Percentiles rank a stretch among this genome's conserved stretches.
phyloP scores from a whole-genome alignment of 2,888 invertebrate genomes.

The Corbicula japonica region DNA sequence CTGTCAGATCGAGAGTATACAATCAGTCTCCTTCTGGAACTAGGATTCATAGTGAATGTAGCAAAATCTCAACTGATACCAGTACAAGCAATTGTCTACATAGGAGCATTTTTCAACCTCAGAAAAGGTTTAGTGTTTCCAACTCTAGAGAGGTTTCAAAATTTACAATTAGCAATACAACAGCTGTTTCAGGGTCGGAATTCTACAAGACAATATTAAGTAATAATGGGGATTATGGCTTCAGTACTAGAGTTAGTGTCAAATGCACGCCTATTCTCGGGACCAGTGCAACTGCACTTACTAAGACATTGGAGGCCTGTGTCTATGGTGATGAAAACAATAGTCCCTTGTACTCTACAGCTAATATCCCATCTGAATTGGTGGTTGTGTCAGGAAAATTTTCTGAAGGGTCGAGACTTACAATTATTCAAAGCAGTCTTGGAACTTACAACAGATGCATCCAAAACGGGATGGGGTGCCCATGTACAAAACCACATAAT shows the following conservation, averaged over 20 bases:
- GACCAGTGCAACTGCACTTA: too few relatives aligned
- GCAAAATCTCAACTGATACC: conserved; percentile 43
- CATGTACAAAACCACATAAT: conserved; percentile 14
- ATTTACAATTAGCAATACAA: conserved; percentile 13
- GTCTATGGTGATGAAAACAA: too few relatives aligned
- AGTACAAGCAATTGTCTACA: conserved; percentile 38
- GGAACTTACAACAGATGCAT: conserved; percentile 42
- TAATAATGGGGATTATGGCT: conserved; percentile 41
- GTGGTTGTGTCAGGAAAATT: too few relatives aligned
- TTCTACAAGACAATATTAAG: conserved; percentile 12
- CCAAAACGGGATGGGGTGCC: conserved; percentile 24
- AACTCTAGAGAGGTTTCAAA: conserved; percentile 36
- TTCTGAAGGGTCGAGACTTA: too few relatives aligned
- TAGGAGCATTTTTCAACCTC: conserved; percentile 24
- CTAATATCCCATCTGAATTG: too few relatives aligned
- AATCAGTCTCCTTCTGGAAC: conserved; percentile 32
- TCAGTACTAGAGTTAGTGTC: conserved; percentile 46
- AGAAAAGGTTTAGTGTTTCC: conserved; percentile 31
- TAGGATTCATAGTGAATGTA: conserved; percentile 57
- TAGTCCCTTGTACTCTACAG: too few relatives aligned
- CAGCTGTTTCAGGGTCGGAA: neutral
- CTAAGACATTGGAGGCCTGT: too few relatives aligned
- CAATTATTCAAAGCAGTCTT: too few relatives aligned
- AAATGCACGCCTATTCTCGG: conserved; percentile 23
- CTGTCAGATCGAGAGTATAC: conserved; percentile 22